Percentiles rank a stretch among this genome's conserved stretches.
Conservation (phyloP, 2,113 vertebrate species). For the Tauraco erythrolophus region DNA sequence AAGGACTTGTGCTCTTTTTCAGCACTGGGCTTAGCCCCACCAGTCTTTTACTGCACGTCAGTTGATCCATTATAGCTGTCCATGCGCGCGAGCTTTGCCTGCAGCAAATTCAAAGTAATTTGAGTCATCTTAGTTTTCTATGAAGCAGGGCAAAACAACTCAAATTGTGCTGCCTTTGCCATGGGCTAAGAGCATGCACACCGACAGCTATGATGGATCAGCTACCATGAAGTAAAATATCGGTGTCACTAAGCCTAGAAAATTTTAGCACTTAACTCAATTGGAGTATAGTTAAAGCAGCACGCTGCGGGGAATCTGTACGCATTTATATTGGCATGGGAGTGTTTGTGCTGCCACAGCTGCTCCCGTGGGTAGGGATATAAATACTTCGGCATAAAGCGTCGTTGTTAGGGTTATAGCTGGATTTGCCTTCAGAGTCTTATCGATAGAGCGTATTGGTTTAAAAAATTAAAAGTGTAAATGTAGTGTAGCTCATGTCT, state of each 20-base stretch:
- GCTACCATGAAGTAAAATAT: constrained; percentile 12
- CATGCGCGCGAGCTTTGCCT: neutral
- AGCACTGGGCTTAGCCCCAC: neutral
- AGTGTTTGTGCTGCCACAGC: neutral
- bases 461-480: neutral
- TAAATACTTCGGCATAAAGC: neutral
- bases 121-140: constrained; percentile 48
- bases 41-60: neutral
- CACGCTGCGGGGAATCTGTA: neutral
- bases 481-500: neutral
- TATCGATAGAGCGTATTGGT: neutral
- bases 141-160: constrained; percentile 54
- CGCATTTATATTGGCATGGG: neutral
- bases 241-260: constrained; percentile 1
- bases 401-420: neutral
- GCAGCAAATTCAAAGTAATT: constrained; percentile 38
- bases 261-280: constrained; percentile 1
- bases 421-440: neutral
- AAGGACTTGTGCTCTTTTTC: neutral
- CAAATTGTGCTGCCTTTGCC: constrained; percentile 40
- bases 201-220: constrained; percentile 31
- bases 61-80: constrained; percentile 23
- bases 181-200: neutral
- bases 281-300: neutral
- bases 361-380: neutral